Base-by-base conservation (phyloP, 2,888 invertebrate species). In the Aricia artaxerxes region DNA sequence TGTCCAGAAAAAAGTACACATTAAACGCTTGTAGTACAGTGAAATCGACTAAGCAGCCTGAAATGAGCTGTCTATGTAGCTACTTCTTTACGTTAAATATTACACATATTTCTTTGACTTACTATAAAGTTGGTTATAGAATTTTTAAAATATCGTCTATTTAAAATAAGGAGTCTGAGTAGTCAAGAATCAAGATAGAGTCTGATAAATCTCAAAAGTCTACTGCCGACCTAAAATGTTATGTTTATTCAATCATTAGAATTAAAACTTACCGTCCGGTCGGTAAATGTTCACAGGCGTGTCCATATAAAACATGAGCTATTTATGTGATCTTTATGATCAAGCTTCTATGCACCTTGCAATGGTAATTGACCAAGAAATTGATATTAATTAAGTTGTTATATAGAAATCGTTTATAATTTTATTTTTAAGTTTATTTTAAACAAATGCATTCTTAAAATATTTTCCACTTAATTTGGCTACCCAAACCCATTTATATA, bases 161-260 rank as follows among this genome's bases (percentile, higher is more conserved):
- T 24, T 24, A 24, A 24, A 24, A 24, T 24, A n/a, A n/a, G n/a
- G n/a, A n/a, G n/a, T n/a, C n/a, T n/a, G n/a, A n/a, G n/a, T n/a
- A n/a, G n/a, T n/a, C n/a, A n/a, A n/a, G n/a, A n/a, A n/a, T n/a
- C n/a, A n/a, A n/a, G n/a, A n/a, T n/a, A n/a, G n/a, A n/a, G n/a
- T n/a, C n/a, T n/a, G n/a, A n/a, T 64, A 64, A 31, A 64, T 31
- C 31, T 31, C 1, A 2, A 31, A 31, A 9, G 31, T 64, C 31
- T 64, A 64, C 64, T 31, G 24, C 31, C 24, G 31, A 64, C 64
- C 64, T 64, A 11, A 82, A 80, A 79, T 82, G 76, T 80, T 78
- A 73, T 31, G 76, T 57, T 76, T 38, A 76, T 57, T 4, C 31
- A 76, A 53, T 53, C 31, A 57, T 75, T 76, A 53, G 13, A 38